Percentiles rank a stretch among this genome's conserved stretches.
phyloP scores from a whole-genome alignment of 2,888 invertebrate genomes.

The Zhengitettix transpicula region DNA sequence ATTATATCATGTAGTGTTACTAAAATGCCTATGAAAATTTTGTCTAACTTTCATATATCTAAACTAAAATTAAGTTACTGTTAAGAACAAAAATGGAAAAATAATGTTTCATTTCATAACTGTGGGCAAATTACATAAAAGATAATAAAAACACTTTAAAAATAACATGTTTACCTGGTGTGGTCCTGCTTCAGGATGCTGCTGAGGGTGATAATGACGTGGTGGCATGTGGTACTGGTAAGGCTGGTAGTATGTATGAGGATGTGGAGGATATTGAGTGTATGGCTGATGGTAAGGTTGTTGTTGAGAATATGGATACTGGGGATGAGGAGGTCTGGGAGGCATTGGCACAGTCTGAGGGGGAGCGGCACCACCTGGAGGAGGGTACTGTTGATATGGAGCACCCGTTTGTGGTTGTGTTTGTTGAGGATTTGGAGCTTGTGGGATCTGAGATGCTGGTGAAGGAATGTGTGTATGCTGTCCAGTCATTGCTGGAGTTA shows the following conservation, averaged over 20 bases:
- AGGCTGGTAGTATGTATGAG: constrained; percentile 12
- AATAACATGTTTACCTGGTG: background rate
- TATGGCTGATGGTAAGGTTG: constrained; percentile 10
- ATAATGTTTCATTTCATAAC: too few relatives aligned
- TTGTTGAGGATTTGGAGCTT: constrained; percentile 18
- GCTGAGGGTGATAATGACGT: constrained; percentile 9
- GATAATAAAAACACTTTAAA: too few relatives aligned
- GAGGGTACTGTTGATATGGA: constrained; percentile 8
- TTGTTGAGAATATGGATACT: constrained; percentile 24
- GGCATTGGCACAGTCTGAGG: constrained; percentile 11
- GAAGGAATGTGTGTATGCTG: background rate
- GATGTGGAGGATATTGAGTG: constrained; percentile 9
- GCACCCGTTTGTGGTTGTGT: constrained; percentile 14
- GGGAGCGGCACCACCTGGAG: background rate
- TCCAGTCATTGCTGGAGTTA: background rate
- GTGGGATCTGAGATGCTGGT: constrained; percentile 1
- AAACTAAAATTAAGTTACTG: too few relatives aligned
- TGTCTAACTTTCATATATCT: too few relatives aligned
- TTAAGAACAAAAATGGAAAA: too few relatives aligned
- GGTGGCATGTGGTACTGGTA: constrained; percentile 11
- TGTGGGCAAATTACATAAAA: too few relatives aligned
- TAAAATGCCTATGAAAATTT: too few relatives aligned
- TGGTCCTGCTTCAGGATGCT: constrained; percentile 1
- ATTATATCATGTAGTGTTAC: too few relatives aligned
- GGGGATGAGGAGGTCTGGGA: constrained; percentile 28